Evolutionary conservation across 2,797 vertebrate species (phyloP), one percentile per base, ranked within the genome.

Genomic region (Discoglossus pictus): DNA sequence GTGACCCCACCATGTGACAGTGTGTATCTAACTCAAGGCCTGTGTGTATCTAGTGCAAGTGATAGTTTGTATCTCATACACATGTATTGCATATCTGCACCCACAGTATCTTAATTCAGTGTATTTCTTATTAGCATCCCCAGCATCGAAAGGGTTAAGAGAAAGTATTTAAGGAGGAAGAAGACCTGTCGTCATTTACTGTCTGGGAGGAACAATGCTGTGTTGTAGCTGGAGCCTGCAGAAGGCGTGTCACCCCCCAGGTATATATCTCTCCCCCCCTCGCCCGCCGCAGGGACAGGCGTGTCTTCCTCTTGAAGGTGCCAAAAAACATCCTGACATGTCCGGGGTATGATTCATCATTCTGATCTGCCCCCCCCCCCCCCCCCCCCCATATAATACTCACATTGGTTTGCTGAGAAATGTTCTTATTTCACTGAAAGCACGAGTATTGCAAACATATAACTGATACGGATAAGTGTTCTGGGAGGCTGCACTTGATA

Each of bases 171-270:
- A 21, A 44, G 4, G 16, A 51, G 60, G 67, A 70, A 70, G 66
- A 42, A 20, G 44, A 51, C 17, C n/a, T 43, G 52, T 63, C 44
- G 6, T 55, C 24, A 23, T 48, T n/a, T 38, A 31, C 31, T 50
- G 59, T 63, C 59, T 64, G 52, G 35, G 46, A 61, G 34, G 27
- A 64, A 71, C 68, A 71, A 71, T 71, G 40, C 24, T n/a, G 43
- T 51, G 52, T 51, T 71, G 68, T 71, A 48, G 52, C 60, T 24
- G 27, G 23, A 71, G 68, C 52, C 44, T 24, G 18, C 34, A 12
- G 43, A 71, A 20, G 68, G 68, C 10, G 68, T 63, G 68, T 23
- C 60, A 64, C 27, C 51, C 68, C 68, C 43, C 42, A 52, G 68
- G 68, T 71, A 61, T 40, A 62, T 17, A 31, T 34, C 7, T 18